Conservation (phyloP, 2,888 invertebrate genomes). For the Cistogaster globosa region DNA sequence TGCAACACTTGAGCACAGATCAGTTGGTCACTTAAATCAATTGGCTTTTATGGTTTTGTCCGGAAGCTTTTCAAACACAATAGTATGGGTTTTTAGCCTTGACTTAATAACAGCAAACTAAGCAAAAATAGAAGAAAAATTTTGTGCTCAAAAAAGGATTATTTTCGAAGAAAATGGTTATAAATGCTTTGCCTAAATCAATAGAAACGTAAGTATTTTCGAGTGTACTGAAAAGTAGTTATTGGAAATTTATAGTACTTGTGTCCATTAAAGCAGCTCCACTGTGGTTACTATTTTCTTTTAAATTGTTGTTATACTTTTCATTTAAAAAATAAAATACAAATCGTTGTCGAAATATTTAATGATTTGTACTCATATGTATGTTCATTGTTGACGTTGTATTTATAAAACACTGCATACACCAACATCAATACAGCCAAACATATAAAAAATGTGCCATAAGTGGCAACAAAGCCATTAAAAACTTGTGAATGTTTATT, state of each 20-base stretch:
- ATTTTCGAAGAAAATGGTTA: constrained; percentile 23
- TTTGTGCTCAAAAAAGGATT: constrained; percentile 39
- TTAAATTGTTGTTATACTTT: constrained; percentile 69
- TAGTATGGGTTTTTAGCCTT: constrained; percentile 27
- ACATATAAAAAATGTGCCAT: constrained; percentile 62
- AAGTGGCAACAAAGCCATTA: constrained; percentile 76
- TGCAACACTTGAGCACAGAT: background rate
- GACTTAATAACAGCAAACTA: constrained; percentile 20
- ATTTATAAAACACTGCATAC: constrained; percentile 49
- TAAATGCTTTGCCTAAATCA: constrained; percentile 26
- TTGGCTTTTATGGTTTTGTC: background rate
- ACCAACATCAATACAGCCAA: constrained; percentile 59
- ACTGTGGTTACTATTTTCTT: constrained; percentile 81
- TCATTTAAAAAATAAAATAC: constrained; percentile 17
- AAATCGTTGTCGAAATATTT: constrained; percentile 50
- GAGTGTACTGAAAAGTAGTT: constrained; percentile 35
- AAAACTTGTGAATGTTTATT: constrained; percentile 73
- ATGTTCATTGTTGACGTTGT: constrained; percentile 20
- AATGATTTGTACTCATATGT: constrained; percentile 46
- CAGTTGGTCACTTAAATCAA: background rate
- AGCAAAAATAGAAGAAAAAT: constrained; percentile 21
- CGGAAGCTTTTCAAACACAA: constrained; percentile 3
- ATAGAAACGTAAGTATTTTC: background rate
- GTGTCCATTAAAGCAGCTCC: constrained; percentile 78
- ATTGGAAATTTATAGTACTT: constrained; percentile 66